Evolutionary conservation across 1,140 invertebrate genomes (phyloP), one percentile per base, ranked within the genome.

Genomic region (Lasioglossum albipes): DNA sequence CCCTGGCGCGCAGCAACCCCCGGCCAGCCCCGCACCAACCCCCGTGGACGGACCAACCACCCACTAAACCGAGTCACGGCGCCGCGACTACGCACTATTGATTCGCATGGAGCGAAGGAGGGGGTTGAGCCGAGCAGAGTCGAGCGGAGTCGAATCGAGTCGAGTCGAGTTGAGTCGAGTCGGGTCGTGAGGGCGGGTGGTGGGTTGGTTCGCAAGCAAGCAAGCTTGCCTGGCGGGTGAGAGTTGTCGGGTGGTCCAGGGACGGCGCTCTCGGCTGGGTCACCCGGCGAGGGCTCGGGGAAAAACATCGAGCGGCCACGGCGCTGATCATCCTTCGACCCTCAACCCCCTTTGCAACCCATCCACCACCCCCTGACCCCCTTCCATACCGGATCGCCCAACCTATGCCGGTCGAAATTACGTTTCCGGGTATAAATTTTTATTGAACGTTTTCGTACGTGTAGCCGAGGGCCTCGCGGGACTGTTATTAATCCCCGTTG

Each of bases 1-100:
- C n/a, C 49, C 64, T 13, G 45, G 49, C 68, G 36, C 78, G 22
- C 59, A 0, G 0, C 59, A 36, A 64, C 75, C 42, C 67, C 41
- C 71, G n/a, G 52, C 61, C 7, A 64, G 5, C 27, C 66, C 75
- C 81, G 27, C 27, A 57, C 81, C 16, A 54, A 16, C 52, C 64
- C 82, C 52, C 73, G 81, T 78, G 82, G 83, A 81, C 89, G 77
- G 70, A 84, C 84, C 76, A 65, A 69, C 83, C 76, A 74, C 75
- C 84, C 80, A 70, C 78, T 75, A 74, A 83, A 88, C 84, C 87
- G 89, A 88, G 89, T 88, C 90, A 86, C 86, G 88, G 89, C 88
- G 87, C 89, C 84, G 88, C 88, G 88, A 90, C 89, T 91, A 91
- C 91, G 91, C 91, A 92, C 91, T 92, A 92, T 92, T 92, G 91